Evolutionary conservation across 1,140 invertebrate genomes (phyloP), one percentile per base, ranked within the genome.

Genomic region (Drosophila sp.): DNA sequence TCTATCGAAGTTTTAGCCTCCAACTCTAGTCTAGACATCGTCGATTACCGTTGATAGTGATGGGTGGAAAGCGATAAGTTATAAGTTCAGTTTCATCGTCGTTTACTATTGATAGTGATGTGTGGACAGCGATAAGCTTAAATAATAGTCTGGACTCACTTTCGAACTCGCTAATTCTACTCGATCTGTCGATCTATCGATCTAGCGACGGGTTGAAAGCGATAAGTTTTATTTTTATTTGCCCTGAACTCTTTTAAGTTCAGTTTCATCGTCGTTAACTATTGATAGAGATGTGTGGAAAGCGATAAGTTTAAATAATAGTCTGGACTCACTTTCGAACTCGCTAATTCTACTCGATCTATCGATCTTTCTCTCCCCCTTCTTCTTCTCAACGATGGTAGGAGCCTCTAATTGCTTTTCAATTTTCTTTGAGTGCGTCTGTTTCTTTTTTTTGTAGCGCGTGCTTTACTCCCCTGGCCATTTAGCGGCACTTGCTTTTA

Each of bases 401-500:
- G 33, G 10, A 35, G 25, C 23, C 44, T 50, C 76, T 86, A 87
- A 87, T 87, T 86, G 72, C 76, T 87, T 76, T 76, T 69, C 66
- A 54, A 25, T 68, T 62, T 11, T 56, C 68, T 82, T 73, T 82
- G 83, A 50, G 44, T 50, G 44, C 44, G 23, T 25, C 54, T 50
- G 47, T 25, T 44, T 50, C 76, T 50, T 38, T 33, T 33, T 72
- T 41, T 71, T 23, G 65, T 79, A 89, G 83, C 83, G 81, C 83
- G 83, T 87, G 83, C 83, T 83, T 72, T 66, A 64, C 38, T 35
- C 65, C 66, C 76, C 72, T 70, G 80, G 84, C 84, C 79, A 83
- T 83, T 87, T 89, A 83, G 83, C 83, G 83, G 83, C 83, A 87
- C 76, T 87, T 87, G 83, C 83, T 87, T 86, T 89, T 55, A 86